Base-by-base conservation (phyloP, 2,888 invertebrate species). In the Heliothis peltigera region DNA sequence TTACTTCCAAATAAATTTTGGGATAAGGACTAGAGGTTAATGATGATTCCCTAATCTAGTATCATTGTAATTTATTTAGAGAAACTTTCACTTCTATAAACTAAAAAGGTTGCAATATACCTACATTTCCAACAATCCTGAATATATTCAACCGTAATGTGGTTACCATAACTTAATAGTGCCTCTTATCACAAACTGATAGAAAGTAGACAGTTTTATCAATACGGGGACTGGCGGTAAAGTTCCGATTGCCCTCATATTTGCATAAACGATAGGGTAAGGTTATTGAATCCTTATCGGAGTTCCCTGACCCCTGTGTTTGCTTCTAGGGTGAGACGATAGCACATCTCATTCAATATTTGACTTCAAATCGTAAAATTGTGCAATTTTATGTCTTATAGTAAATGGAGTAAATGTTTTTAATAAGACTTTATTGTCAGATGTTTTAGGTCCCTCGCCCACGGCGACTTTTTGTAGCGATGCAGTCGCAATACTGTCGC, bases 251-350 rank as follows among this genome's bases (percentile, higher is more conserved):
- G 76, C 57, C 70, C 72, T 58, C 75, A 75, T 88, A 88, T 89
- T 88, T 88, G 88, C 87, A 86, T 85, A 84, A 65, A 70, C 77
- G 87, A 87, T 86, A 86, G 65, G 39, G 60, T 67, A 79, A 83
- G 92, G 92, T 92, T 92, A 93, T 93, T 93, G 93, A 89, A 91
- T 91, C 84, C 81, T 93, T 94, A 93, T 93, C 93, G 51, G 1
- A 62, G 91, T 85, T 89, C 85, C 63, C 60, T 86, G 89, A 89
- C 87, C 88, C 63, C 67, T 65, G 62, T 86, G 80, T 86, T 85
- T 87, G 81, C 83, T 84, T 71, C 77, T 80, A 77, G 84, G 82
- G 78, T 74, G 74, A 69, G 68, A 35, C 65, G 79, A 82, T 85
- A 84, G 58, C 69, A 65, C 70, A 48, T 77, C 52, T 77, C 76